These are phyloP conservation scores for Clavelina lepadiformis DNA, from an alignment of 23 tunicate genomes.

Conservation along the genomic window DNA sequence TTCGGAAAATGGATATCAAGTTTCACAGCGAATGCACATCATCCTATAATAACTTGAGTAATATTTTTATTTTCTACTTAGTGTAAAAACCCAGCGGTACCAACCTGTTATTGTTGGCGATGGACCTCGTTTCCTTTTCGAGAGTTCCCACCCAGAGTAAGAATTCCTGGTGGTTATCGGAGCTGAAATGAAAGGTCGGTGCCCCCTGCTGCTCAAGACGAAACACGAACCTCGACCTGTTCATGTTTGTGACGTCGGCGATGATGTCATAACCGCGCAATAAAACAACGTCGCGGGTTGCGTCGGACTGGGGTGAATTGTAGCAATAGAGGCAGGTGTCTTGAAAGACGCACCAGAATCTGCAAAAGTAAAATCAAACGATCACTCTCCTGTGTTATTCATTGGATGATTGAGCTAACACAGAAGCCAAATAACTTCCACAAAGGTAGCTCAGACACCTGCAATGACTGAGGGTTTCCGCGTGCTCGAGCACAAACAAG, in stretches of 20 bases:
- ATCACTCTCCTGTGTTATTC: background rate
- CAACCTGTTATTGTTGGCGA: conserved; percentile 14
- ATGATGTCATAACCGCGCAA: conserved; percentile 83
- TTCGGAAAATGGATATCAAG: too few species aligned
- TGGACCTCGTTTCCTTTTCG: conserved; percentile 60
- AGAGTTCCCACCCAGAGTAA: conserved; percentile 83
- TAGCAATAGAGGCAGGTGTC: conserved; percentile 81
- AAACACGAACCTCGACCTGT: conserved; percentile 66
- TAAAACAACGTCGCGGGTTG: conserved; percentile 57
- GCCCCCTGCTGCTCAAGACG: conserved; percentile 75
- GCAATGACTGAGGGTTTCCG: too few species aligned
- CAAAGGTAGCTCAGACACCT: too few species aligned
- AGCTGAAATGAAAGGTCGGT: conserved; percentile 59
- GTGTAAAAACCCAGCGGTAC: too few species aligned
- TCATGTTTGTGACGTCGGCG: conserved; percentile 80
- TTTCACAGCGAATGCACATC: too few species aligned
- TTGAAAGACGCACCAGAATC: conserved; percentile 84
- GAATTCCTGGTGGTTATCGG: conserved; percentile 65
- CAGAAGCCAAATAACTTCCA: too few species aligned
- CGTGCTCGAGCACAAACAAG: too few species aligned
- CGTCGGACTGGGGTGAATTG: conserved; percentile 82
- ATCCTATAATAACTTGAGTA: too few species aligned
- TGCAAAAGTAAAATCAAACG: conserved; percentile 10
- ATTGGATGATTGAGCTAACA: too few species aligned
- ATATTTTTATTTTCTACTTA: background rate